Evolutionary conservation across 2,797 vertebrate genomes (phyloP).

Genomic region (Clarias laeviceps): DNA sequence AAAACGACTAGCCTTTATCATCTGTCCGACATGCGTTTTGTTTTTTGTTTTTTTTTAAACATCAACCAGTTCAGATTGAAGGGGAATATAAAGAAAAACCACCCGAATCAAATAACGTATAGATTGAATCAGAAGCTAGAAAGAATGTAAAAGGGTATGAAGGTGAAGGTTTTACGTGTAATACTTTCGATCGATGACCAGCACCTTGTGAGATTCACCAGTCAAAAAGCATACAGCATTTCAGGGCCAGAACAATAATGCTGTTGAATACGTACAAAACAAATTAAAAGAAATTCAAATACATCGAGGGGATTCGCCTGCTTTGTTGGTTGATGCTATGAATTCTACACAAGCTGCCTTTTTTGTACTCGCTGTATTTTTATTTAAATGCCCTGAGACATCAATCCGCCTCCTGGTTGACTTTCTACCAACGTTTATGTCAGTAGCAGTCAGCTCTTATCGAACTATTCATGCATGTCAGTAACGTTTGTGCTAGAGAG

Average conservation of each 20-base stretch:
- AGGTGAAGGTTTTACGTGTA: neutral
- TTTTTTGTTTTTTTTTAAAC: neutral
- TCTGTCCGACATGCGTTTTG: neutral
- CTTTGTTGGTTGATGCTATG: neutral
- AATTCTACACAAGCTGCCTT: neutral
- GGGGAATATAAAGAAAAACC: neutral
- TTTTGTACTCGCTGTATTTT: neutral
- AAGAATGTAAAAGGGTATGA: neutral
- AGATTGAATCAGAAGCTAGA: neutral
- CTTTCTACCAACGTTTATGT: neutral
- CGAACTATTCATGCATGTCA: neutral
- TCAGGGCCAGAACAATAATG: neutral
- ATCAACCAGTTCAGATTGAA: neutral
- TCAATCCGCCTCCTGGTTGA: neutral
- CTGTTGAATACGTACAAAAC: neutral
- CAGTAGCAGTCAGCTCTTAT: neutral
- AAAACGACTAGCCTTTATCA: neutral
- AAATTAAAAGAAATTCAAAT: slow-evolving; percentile 31
- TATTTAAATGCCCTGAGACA: neutral
- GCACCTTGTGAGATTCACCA: neutral
- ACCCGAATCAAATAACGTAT: neutral
- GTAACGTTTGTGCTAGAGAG: neutral
- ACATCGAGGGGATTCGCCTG: neutral
- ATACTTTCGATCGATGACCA: neutral
- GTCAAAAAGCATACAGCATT: neutral